Evolutionary conservation across 2,113 vertebrate species (phyloP), one percentile per base, ranked within the genome.

Genomic region (Xiphias gladius): DNA sequence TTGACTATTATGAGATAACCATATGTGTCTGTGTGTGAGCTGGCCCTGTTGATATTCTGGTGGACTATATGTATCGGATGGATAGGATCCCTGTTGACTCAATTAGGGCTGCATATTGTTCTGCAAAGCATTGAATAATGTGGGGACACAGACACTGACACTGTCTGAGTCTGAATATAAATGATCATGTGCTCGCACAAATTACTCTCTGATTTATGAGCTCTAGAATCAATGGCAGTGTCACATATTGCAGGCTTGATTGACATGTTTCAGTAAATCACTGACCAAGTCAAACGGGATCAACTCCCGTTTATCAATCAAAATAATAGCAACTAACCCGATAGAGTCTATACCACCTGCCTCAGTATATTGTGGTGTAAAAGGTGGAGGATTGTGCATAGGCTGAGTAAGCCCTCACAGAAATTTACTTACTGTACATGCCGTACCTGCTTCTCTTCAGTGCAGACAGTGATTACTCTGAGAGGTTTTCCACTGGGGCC

Each of bases 11-110:
- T 64, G 3, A 57, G 24, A 69, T 71, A 59, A 63, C 41, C 68
- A 75, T 35, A 66, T 79, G 32, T 82, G 55, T 63, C 17, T 62
- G 39, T 43, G 52, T 78, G n/a, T 69, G 19, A 75, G 67, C 73
- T 61, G 39, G 41, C 72, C 73, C 61, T 71, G 90, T 92, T 94
- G 88, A 83, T 92, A 93, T 93, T 89, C 84, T 66, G 52, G 32
- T 72, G 79, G 85, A 88, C 64, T 63, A 22, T 79, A 61, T 73
- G 66, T 62, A 87, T 80, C 30, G 41, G 73, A 79, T 62, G 73
- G 64, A 87, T 76, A 62, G 17, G 80, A 82, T 94, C 92, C 91
- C 90, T 59, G 78, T 84, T 93, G 91, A 88, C 91, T 94, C 82
- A 90, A 92, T 94, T 92, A 94, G 67, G 66, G 66, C 79, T 87